Evolutionary conservation across 2,797 vertebrate genomes (phyloP), one percentile per base, ranked within the genome.

Genomic region (Leucoraja ocellata): DNA sequence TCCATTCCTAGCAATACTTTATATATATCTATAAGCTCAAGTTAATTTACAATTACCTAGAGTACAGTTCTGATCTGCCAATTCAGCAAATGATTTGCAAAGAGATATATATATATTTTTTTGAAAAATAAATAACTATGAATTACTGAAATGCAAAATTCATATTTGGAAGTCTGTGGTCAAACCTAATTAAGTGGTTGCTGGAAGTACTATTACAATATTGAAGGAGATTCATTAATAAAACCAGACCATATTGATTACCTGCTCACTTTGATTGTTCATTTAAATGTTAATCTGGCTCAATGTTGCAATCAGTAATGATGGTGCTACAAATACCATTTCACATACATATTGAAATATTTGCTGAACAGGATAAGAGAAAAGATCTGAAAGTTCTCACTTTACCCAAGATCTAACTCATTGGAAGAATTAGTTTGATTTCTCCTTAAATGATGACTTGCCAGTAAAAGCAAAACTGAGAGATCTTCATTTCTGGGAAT

Each of bases 201-300:
- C 32, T 73, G 36, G 65, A 91, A 28, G 36, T 86, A 58, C 58
- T 63, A 86, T 16, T 63, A 28, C 83, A 86, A 28, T 71, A 16
- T 91, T 71, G 32, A 73, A 14, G 88, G 36, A 28, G 88, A 91
- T 73, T 91, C 73, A 91, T 91, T 91, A 73, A 91, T 91, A 46
- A 68, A 91, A 73, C 65, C 65, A 91, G 68, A 54, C 88, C 4
- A 18, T 73, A 91, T 73, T 73, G 68, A 91, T 91, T 73, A 39
- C 36, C 88, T 23, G 88, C 65, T 91, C n/a, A 71, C 68, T 73
- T 73, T 91, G 32, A 74, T 91, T 46, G 73, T 86, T 86, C 25
- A 86, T 63, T 86, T 86, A 91, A 68, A 71, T 36, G 36, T 91
- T 91, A 46, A 91, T 71, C 65, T 73, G 63, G 7, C 23, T 4